Base-by-base conservation (phyloP, 2,888 invertebrate genomes). In the Caenorhabditis becei region DNA sequence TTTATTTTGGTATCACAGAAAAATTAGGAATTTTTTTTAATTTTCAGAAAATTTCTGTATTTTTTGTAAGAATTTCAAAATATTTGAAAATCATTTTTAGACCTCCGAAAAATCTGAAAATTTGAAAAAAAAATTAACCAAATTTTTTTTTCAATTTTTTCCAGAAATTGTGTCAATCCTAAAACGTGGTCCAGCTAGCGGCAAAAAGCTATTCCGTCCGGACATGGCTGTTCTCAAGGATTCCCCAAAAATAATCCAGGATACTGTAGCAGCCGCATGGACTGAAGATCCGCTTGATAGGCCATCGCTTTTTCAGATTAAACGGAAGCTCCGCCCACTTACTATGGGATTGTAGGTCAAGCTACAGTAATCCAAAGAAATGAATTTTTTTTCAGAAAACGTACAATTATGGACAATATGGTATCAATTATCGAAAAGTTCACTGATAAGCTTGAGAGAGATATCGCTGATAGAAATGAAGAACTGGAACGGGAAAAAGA, bases 361-460 rank as follows among this genome's bases (percentile, higher is more conserved):
- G 10, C 16, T 41, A 41, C 5, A 2, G 11, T 7, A 41, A 16
- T 10, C 8, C 14, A 16, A 10, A 41, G 47, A 18, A 47, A 47
- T 47, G 24, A 24, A 11, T 24, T 3, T 47, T 11, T 1, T 20
- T 58, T 28, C 63, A 86, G 86, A 62, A 86, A 86, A 65, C 80
- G 79, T 26, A 97, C 97, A 92, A 97, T 97, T 88, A 95, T 97
- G 90, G 97, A 97, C 92, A 97, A 97, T 91, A 97, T 97, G 96
- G 95, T 97, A 93, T 95, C 95, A 0, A 96, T 97, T 94, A 96
- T 97, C 96, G 97, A 97, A 92, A 96, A 96, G 91, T 97, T 97
- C 91, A 96, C 97, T 16, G 96, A 95, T 89, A 97, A 97, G 92
- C 93, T 97, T 88, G 84, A 82, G 26, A 82, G 58, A 35, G 84